phyloP scores from a whole-genome alignment of 1,140 invertebrate species.

The Homalodisca vitripennis region DNA sequence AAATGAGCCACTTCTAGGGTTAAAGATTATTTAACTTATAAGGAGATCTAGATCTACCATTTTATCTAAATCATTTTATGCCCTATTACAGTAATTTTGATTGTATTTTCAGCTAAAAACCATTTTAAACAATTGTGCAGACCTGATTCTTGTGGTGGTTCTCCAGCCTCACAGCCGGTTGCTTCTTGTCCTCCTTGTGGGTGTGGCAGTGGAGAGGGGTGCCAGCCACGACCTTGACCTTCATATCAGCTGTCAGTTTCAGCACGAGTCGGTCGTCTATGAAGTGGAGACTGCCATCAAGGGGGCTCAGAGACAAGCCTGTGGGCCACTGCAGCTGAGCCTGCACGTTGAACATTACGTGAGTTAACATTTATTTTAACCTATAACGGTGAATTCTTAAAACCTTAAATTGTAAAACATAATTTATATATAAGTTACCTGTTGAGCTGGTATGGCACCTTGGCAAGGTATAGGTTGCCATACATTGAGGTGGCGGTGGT shows the following conservation, averaged over 20 bases:
- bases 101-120: no score
- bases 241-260: constrained; percentile 87
- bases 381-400: no score
- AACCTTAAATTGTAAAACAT: no score
- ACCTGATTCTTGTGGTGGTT: constrained; percentile 40
- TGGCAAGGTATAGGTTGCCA: constrained; percentile 86
- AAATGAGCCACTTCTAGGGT: no score
- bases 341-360: no score
- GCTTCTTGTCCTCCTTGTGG: constrained; percentile 48
- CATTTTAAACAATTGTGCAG: no score
- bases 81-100: no score
- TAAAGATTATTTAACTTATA: no score
- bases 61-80: no score
- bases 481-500: constrained; percentile 87
- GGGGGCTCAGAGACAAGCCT: constrained; percentile 84
- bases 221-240: constrained; percentile 87
- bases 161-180: constrained; percentile 46
- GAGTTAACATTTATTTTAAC: no score
- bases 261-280: constrained; percentile 93
- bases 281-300: constrained; percentile 92
- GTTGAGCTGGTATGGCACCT: constrained; percentile 72
- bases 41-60: no score
- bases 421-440: no score
- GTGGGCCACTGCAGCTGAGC: constrained; percentile 95
- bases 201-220: constrained; percentile 81